A percentile compares a stretch with the other conserved stretches of the same genome.
Evolutionary conservation across 2,888 invertebrate genomes (phyloP).

Genomic region (Agriopis marginaria): DNA sequence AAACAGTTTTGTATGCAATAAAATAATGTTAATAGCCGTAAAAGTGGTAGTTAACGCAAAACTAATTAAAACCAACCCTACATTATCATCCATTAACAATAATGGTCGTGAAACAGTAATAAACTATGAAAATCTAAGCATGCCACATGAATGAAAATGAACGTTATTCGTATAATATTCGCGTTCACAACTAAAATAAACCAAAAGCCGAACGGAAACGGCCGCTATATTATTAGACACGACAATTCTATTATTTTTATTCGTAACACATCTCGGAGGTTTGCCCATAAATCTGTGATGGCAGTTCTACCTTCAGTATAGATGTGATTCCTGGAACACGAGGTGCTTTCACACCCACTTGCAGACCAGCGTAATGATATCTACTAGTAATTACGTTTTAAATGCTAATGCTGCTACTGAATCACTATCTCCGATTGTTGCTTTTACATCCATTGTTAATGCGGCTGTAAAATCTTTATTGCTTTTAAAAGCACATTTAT

Average conservation of each 20-base stretch:
- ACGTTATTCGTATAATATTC: slow-evolving; percentile 79
- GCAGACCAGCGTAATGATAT: slow-evolving; percentile 61
- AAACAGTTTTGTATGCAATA: slow-evolving; percentile 62
- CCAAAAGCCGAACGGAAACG: slow-evolving; percentile 83
- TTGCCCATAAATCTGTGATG: slow-evolving; percentile 79
- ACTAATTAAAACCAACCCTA: slow-evolving; percentile 66
- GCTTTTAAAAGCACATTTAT: slow-evolving; percentile 46
- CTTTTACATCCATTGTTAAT: slow-evolving; percentile 38
- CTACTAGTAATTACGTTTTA: slow-evolving; percentile 54
- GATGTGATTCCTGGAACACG: slow-evolving; percentile 72
- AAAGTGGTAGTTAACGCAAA: slow-evolving; percentile 61
- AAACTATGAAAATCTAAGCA: slow-evolving; percentile 64
- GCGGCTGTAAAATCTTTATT: slow-evolving; percentile 44
- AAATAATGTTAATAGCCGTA: slow-evolving; percentile 65
- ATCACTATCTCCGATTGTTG: slow-evolving; percentile 23
- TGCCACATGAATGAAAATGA: slow-evolving; percentile 75
- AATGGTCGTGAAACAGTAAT: slow-evolving; percentile 58
- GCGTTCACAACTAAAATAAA: slow-evolving; percentile 83
- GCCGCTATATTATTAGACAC: slow-evolving; percentile 84
- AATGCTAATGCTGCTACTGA: slow-evolving; percentile 35
- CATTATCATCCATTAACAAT: slow-evolving; percentile 68
- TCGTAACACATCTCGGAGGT: slow-evolving; percentile 84
- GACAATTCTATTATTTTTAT: slow-evolving; percentile 87
- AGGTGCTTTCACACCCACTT: slow-evolving; percentile 71
- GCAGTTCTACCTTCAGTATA: slow-evolving; percentile 69